Percentiles rank a stretch among this genome's conserved stretches.
phyloP scores from a whole-genome alignment of 2,888 invertebrate genomes.

The Drosophila borealis region DNA sequence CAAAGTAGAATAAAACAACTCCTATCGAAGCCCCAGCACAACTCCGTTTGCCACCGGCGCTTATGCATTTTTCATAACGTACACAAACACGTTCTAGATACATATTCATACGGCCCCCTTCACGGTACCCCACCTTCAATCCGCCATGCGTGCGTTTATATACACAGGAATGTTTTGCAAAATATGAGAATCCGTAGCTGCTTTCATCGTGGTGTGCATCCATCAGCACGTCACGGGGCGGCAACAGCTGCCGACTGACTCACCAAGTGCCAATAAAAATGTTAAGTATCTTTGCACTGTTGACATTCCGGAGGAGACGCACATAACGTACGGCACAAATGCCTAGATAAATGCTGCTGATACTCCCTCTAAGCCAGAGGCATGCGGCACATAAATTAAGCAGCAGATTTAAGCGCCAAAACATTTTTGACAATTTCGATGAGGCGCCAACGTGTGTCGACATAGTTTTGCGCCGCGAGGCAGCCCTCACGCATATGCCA shows the following conservation, averaged over 20 bases:
- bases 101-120: constrained; percentile 46
- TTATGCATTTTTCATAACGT: constrained; percentile 78
- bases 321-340: constrained; percentile 49
- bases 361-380: constrained; percentile 18
- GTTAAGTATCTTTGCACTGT: constrained; percentile 82
- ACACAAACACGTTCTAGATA: constrained; percentile 65
- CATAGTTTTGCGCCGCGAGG: constrained; percentile 39
- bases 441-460: constrained; percentile 60
- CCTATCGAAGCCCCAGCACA: constrained; percentile 15
- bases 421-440: constrained; percentile 68
- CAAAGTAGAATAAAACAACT: constrained; percentile 11
- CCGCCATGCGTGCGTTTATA: constrained; percentile 15
- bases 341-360: constrained; percentile 66
- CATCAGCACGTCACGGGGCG: constrained; percentile 74
- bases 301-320: constrained; percentile 60
- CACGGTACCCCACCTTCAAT: not conserved
- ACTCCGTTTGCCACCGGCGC: constrained; percentile 48
- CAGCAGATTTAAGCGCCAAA: constrained; percentile 49
- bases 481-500: not conserved
- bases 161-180: constrained; percentile 37
- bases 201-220: constrained; percentile 43
- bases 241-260: constrained; percentile 69
- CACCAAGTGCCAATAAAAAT: constrained; percentile 83
- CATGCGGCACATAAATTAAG: constrained; percentile 60
- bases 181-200: constrained; percentile 62